Evolutionary conservation across 2,888 invertebrate genomes (phyloP), one percentile per base, ranked within the genome.

Genomic region (Mechanitis messenoides): DNA sequence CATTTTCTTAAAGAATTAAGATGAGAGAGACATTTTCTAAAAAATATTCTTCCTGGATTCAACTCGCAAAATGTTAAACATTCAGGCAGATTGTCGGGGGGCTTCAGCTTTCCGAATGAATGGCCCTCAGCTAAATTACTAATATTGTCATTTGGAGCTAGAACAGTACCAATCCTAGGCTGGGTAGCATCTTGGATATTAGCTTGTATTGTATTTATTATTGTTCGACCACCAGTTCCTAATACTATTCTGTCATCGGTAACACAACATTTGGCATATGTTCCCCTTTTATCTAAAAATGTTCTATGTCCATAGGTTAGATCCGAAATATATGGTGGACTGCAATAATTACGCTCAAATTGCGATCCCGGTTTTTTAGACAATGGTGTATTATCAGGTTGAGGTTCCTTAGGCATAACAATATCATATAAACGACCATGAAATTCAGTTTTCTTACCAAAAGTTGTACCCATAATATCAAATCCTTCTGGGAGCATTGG

Each of bases 121-220:
- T 84, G 82, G n/a, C 86, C 90, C 63, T 83, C 69, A 0, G 91
- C 90, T 2, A 92, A 85, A 59, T 79, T 74, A 9, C 71, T 72
- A 50, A 90, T 83, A 68, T 91, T 92, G 50, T 91, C 74, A 72
- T 91, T 89, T 67, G 92, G 92, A 6, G 90, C 79, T 66, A 91
- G 71, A 33, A 77, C 76, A 63, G 77, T 76, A 11, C 91, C 91
- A 12, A 90, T 45, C 70, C 75, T 78, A 1, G 85, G 76, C 64
- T 83, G 79, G 1, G 73, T 79, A 47, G 70, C 68, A 31, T 87
- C 79, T 61, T 77, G 72, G 65, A 77, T 82, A 70, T 91, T 84
- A 0, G 90, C 78, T 71, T 90, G 85, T 66, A 87, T 80, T 46
- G 81, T 78, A 68, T 81, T 90, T 6, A 85, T 61, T 35, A 84